Evolutionary conservation across 2,113 vertebrate species (phyloP).

Genomic region (Siniperca chuatsi): DNA sequence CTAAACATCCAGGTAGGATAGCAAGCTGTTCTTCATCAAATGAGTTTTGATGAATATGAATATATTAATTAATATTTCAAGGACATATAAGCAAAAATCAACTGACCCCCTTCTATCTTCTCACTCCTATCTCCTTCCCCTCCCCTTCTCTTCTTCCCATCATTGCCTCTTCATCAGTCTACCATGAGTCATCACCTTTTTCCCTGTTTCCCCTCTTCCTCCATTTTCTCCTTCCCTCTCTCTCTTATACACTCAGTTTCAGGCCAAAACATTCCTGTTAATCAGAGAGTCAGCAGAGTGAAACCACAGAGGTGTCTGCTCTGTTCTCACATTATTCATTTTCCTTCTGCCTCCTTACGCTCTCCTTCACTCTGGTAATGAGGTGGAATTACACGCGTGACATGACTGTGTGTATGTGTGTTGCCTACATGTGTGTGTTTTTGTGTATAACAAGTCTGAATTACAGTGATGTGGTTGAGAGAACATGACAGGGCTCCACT

Average conservation of each 20-base stretch:
- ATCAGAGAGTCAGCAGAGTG: slow-evolving; percentile 59
- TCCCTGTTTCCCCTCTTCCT: slow-evolving; percentile 6
- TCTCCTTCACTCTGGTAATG: slow-evolving; percentile 54
- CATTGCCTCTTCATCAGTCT: slow-evolving; percentile 17
- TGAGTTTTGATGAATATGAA: not conserved
- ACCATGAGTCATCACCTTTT: slow-evolving; percentile 1
- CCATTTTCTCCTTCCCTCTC: not conserved
- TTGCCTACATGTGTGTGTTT: slow-evolving; percentile 31
- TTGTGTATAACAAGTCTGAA: slow-evolving; percentile 37
- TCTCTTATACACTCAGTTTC: slow-evolving; percentile 3
- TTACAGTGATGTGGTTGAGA: slow-evolving; percentile 49
- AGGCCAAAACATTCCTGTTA: slow-evolving; percentile 64
- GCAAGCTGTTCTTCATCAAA: not conserved
- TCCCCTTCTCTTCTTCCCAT: slow-evolving; percentile 21
- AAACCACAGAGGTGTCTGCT: slow-evolving; percentile 70
- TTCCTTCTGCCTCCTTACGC: slow-evolving; percentile 31
- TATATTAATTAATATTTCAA: not conserved
- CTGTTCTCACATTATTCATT: slow-evolving; percentile 64
- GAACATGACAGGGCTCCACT: slow-evolving; percentile 53
- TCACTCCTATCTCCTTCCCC: not conserved
- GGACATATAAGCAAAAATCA: not conserved
- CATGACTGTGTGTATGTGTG: slow-evolving; percentile 13
- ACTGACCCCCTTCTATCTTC: not conserved
- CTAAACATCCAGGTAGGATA: not conserved
- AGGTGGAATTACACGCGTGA: slow-evolving; percentile 25